These are phyloP conservation scores for Charanyca ferruginea DNA, from an alignment of 2,888 invertebrate species.

Conservation along the genomic window DNA sequence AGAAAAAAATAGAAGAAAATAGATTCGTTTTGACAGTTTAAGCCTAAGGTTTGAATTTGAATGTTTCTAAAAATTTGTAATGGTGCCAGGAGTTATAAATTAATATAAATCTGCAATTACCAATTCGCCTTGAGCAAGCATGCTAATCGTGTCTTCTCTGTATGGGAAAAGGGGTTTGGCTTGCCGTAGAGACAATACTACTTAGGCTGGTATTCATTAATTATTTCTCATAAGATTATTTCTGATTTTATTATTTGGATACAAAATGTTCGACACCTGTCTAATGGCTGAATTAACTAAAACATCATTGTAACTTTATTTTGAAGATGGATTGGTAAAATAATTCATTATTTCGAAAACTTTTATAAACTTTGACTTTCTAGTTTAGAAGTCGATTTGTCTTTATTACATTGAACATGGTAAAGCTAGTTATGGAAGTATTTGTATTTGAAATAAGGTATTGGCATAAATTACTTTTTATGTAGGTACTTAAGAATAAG, in stretches of 20 bases:
- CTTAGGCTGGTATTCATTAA: no score
- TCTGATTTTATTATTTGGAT: background rate
- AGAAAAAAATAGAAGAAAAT: no score
- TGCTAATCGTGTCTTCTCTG: no score
- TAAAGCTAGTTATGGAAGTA: background rate
- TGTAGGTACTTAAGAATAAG: background rate
- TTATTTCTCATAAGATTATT: no score
- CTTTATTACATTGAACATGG: conserved; percentile 2
- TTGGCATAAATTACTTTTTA: background rate
- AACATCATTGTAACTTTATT: conserved; percentile 8
- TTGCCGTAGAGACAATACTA: no score
- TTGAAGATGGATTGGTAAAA: conserved; percentile 29
- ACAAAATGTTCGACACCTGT: background rate
- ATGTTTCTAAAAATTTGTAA: no score
- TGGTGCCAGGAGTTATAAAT: no score
- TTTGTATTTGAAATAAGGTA: background rate
- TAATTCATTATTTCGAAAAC: conserved; percentile 24
- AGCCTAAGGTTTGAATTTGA: no score
- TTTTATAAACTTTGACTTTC: conserved; percentile 30
- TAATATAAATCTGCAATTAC: no score
- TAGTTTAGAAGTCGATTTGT: conserved; percentile 22
- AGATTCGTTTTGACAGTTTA: no score
- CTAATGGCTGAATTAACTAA: background rate
- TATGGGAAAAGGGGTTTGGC: no score
- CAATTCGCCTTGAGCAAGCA: no score